phyloP scores from a whole-genome alignment of 2,797 vertebrate species.

The Danio aesculapii region DNA sequence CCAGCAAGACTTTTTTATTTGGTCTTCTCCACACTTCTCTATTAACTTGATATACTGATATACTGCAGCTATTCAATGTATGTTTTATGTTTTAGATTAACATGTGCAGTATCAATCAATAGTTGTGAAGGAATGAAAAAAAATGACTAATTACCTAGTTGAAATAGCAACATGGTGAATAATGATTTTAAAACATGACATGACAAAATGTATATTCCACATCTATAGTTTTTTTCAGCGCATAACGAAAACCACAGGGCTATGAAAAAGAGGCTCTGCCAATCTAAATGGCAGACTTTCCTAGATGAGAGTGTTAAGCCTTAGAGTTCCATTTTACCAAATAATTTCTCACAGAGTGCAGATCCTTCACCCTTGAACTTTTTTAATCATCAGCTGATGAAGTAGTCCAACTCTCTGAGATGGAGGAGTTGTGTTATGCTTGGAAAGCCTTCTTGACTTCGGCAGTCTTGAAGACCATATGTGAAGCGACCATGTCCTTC shows the following conservation, averaged over 20 bases:
- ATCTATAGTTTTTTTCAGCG: conserved; percentile 40
- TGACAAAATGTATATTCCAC: conserved; percentile 53
- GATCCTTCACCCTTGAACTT: conserved; percentile 67
- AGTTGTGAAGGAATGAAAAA: background rate
- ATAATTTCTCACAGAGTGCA: conserved; percentile 63
- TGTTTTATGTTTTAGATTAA: conserved; percentile 18
- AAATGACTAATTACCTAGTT: background rate
- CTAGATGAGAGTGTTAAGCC: conserved; percentile 68
- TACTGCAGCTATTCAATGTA: background rate
- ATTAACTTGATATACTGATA: background rate
- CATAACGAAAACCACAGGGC: conserved; percentile 20
- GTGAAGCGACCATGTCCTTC: conserved; percentile 67
- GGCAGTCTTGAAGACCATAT: conserved; percentile 69
- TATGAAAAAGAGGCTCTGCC: conserved; percentile 50
- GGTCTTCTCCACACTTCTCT: background rate
- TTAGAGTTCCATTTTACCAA: conserved; percentile 62
- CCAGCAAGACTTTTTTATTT: background rate
- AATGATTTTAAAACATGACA: conserved; percentile 43
- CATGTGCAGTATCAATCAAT: background rate
- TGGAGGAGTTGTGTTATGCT: conserved; percentile 74
- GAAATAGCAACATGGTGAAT: conserved; percentile 40
- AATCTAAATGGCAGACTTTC: conserved; percentile 50
- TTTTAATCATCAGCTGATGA: conserved; percentile 76
- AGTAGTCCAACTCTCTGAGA: conserved; percentile 70
- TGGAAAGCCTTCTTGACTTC: conserved; percentile 68